Conservation (phyloP, 2,113 vertebrate species). For the Lonchura striata region DNA sequence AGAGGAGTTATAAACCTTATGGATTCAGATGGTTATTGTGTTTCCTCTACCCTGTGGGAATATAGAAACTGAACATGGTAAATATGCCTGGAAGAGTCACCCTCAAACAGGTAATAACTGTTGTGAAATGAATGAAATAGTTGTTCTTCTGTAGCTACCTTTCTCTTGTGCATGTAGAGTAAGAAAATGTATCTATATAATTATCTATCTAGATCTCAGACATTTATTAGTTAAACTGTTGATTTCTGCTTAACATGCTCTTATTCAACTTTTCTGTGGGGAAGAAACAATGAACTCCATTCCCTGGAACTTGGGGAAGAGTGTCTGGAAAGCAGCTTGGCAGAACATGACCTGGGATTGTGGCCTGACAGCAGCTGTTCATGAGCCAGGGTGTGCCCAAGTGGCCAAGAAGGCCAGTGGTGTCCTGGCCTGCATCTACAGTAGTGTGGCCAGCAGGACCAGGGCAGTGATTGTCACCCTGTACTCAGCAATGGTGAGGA, state of each 20-base stretch:
- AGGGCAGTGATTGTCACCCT: background rate
- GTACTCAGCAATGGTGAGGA: accelerated
- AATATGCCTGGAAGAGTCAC: background rate
- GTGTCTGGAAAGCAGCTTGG: background rate
- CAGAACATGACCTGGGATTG: background rate
- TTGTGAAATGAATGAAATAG: background rate
- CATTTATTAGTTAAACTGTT: background rate
- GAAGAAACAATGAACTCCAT: background rate
- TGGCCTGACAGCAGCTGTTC: background rate
- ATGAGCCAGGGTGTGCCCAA: background rate
- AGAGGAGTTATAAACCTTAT: background rate
- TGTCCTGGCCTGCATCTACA: background rate
- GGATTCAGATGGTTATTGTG: background rate
- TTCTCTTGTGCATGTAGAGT: background rate
- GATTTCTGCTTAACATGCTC: background rate
- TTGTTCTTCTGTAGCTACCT: background rate
- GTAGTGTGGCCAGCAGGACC: background rate
- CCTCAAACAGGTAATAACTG: background rate
- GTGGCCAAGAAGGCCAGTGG: background rate
- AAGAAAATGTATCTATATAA: background rate
- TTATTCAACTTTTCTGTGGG: background rate
- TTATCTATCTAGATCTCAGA: background rate
- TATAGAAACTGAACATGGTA: background rate
- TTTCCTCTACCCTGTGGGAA: background rate
- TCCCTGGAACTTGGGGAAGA: background rate